A percentile compares a stretch with the other conserved stretches of the same genome.
These are phyloP conservation scores for Dryas iulia DNA, from an alignment of 1,140 invertebrate species.

Conservation along the genomic window DNA sequence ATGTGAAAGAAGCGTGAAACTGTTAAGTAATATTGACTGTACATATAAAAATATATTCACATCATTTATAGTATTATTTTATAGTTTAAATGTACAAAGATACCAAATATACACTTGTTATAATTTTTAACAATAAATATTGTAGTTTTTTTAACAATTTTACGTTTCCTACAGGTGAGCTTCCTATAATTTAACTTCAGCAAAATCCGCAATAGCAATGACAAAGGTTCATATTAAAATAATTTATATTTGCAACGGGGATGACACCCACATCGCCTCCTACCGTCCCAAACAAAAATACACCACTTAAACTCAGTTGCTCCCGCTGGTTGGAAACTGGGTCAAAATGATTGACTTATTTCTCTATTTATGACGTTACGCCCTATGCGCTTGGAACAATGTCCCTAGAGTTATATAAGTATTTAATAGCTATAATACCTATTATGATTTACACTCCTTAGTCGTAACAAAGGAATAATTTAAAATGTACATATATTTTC, in stretches of 20 bases:
- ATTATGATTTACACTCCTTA: neutral
- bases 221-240: neutral
- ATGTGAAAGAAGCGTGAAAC: no score
- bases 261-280: conserved; percentile 26
- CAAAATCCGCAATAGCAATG: neutral
- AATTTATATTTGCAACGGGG: conserved; percentile 10
- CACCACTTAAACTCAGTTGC: conserved; percentile 29
- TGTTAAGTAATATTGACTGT: no score
- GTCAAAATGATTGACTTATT: conserved; percentile 45
- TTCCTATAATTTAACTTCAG: no score
- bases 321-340: conserved; percentile 38
- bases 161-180: no score
- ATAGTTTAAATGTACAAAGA: no score
- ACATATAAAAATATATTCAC: no score
- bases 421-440: conserved; percentile 5
- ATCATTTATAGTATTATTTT: no score
- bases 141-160: no score
- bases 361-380: conserved; percentile 38
- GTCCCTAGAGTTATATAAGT: conserved; percentile 8
- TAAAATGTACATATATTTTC: neutral
- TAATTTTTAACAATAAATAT: no score
- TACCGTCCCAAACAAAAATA: conserved; percentile 25
- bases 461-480: neutral
- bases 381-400: conserved; percentile 15
- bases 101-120: no score